These are phyloP conservation scores for Graptemys geographica DNA, from an alignment of 2,797 vertebrate genomes.

Conservation along the genomic window DNA sequence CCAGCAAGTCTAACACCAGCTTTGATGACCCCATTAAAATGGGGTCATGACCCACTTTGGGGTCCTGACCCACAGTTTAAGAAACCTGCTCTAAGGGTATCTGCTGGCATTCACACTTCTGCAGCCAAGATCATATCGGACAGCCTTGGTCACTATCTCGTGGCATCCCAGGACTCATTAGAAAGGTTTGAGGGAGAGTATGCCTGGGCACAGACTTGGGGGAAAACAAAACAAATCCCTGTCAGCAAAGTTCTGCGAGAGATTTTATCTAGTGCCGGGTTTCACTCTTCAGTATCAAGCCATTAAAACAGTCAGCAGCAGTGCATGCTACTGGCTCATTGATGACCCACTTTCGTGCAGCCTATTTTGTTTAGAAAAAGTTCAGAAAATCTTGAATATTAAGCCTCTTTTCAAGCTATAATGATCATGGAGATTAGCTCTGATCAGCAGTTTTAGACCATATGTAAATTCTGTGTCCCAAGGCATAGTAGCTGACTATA, in stretches of 20 bases:
- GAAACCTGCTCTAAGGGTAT: not conserved
- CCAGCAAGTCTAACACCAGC: no score
- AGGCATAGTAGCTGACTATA: conserved; percentile 15
- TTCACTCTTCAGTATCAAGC: not conserved
- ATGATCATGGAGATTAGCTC: conserved; percentile 62
- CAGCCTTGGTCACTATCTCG: not conserved
- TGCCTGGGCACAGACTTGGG: not conserved
- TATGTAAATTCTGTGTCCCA: conserved; percentile 55
- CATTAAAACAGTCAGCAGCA: conserved; percentile 53
- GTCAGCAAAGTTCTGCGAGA: not conserved
- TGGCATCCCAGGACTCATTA: not conserved
- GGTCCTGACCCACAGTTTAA: no score
- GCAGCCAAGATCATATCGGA: not conserved
- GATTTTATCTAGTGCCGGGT: not conserved
- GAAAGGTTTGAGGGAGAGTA: rapidly evolving
- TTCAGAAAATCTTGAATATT: conserved; percentile 60
- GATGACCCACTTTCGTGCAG: conserved; percentile 58
- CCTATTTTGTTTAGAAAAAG: conserved; percentile 54
- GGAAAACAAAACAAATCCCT: not conserved
- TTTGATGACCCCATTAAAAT: no score
- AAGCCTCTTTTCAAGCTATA: conserved; percentile 65
- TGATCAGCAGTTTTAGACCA: conserved; percentile 67
- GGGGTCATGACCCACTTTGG: no score
- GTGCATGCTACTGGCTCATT: not conserved
- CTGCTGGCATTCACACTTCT: rapidly evolving